Conservation (phyloP, 1,140 invertebrate genomes). For the Brachionus paranguensis region DNA sequence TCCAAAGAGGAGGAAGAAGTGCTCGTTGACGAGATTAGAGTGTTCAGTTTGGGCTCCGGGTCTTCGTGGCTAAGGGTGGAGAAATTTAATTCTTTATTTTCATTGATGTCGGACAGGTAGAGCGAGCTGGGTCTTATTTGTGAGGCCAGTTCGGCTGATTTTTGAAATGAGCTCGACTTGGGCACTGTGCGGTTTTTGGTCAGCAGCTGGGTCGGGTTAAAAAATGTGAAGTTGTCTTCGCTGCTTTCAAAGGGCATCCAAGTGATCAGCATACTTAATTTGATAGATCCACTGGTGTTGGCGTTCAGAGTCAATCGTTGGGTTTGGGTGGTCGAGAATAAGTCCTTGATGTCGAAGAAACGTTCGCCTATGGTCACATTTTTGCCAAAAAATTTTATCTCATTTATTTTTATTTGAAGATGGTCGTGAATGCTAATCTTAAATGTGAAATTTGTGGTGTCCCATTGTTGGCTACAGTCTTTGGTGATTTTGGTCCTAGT, state of each 20-base stretch:
- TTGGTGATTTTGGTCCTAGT: conserved; percentile 59
- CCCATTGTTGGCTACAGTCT: conserved; percentile 60
- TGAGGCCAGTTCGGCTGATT: neutral
- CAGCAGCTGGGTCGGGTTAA: neutral
- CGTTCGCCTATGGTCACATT: conserved; percentile 60
- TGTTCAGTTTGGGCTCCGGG: neutral
- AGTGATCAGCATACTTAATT: conserved; percentile 62
- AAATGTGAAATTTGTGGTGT: conserved; percentile 57
- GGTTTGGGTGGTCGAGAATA: conserved; percentile 61
- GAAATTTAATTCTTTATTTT: neutral
- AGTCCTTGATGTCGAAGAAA: conserved; percentile 62
- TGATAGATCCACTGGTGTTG: conserved; percentile 63
- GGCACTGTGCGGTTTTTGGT: neutral
- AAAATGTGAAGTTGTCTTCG: conserved; percentile 1
- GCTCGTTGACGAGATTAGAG: neutral
- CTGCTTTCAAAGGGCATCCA: conserved; percentile 57
- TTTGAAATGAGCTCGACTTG: neutral
- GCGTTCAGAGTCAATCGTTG: conserved; percentile 65
- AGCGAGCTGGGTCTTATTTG: neutral
- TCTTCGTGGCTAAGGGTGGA: neutral
- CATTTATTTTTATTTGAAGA: conserved; percentile 61
- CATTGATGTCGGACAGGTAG: neutral
- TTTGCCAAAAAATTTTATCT: conserved; percentile 57
- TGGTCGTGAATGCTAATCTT: conserved; percentile 59
- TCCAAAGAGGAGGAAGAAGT: neutral